These are phyloP conservation scores for Bombycilla garrulus DNA, from an alignment of 2,113 vertebrate genomes.

Conservation along the genomic window DNA sequence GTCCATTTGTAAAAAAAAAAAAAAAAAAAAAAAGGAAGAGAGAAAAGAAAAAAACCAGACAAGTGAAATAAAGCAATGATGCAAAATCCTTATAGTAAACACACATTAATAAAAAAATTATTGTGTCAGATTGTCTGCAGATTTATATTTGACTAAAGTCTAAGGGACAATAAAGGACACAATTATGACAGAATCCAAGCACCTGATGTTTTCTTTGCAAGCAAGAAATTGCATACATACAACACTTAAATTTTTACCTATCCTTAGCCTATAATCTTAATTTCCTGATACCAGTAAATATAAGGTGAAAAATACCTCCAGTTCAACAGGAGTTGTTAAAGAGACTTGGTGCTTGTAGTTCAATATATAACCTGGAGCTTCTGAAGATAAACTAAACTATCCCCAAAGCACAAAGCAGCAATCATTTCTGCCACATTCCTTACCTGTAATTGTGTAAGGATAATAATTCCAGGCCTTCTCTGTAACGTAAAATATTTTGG, in stretches of 20 bases:
- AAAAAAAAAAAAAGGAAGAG: not conserved
- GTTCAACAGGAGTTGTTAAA: not conserved
- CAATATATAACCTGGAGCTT: not conserved
- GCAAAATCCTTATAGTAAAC: conserved; percentile 33
- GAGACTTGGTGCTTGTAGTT: not conserved
- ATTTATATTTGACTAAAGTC: not conserved
- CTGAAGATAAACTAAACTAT: not conserved
- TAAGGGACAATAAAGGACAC: not conserved
- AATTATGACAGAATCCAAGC: not conserved
- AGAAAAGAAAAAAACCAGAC: conserved; percentile 45
- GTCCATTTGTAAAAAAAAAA: conserved; percentile 43
- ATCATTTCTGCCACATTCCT: conserved; percentile 34
- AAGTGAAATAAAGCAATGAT: conserved; percentile 43
- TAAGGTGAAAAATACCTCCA: not conserved
- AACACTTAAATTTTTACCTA: not conserved
- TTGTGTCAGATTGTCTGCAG: not conserved
- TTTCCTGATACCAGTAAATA: not conserved
- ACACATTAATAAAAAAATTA: conserved; percentile 6
- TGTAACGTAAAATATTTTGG: conserved; percentile 98
- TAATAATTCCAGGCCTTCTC: conserved; percentile 99
- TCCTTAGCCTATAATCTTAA: not conserved
- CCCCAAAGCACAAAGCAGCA: not conserved
- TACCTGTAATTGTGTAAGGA: conserved; percentile 97
- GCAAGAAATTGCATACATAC: not conserved
- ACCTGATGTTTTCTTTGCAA: not conserved